Evolutionary conservation across 30 jellyfish, hydroid and myxozoan genomes (phyloP).

Genomic region (Aurelia coerulea): DNA sequence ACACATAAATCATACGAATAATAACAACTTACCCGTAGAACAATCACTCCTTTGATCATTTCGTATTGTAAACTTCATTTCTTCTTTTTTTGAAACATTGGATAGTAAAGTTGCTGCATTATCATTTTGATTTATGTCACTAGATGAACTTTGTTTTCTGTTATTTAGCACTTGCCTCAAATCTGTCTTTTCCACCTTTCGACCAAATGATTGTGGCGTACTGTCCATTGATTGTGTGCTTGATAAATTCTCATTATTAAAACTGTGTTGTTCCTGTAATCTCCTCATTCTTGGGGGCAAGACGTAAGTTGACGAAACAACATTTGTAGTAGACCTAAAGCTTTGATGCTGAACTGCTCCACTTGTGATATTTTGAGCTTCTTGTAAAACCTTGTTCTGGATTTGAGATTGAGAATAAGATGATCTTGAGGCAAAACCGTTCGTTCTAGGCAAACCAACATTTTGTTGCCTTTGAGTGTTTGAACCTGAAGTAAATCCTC

Average conservation of each 20-base stretch:
- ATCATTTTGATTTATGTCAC: neutral
- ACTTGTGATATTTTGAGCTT: neutral
- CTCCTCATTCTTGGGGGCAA: conserved; percentile 63
- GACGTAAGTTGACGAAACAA: neutral
- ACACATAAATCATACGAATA: too few species aligned
- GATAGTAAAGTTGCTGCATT: too few species aligned
- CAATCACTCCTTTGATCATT: neutral
- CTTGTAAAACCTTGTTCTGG: neutral
- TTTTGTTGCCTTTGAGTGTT: neutral
- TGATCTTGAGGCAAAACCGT: neutral
- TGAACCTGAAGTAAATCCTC: too few species aligned
- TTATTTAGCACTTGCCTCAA: neutral
- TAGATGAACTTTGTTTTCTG: neutral
- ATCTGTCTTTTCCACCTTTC: neutral
- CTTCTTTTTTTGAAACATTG: neutral
- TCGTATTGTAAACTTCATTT: neutral
- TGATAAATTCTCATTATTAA: neutral
- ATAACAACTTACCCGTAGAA: neutral
- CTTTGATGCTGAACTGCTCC: neutral
- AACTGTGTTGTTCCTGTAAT: neutral
- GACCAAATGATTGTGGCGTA: neutral
- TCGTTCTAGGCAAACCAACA: neutral
- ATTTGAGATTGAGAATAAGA: neutral
- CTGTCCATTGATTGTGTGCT: neutral
- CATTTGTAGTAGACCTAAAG: neutral